Evolutionary conservation across 2,113 vertebrate genomes (phyloP).

Genomic region (Nesogale talazaci): DNA sequence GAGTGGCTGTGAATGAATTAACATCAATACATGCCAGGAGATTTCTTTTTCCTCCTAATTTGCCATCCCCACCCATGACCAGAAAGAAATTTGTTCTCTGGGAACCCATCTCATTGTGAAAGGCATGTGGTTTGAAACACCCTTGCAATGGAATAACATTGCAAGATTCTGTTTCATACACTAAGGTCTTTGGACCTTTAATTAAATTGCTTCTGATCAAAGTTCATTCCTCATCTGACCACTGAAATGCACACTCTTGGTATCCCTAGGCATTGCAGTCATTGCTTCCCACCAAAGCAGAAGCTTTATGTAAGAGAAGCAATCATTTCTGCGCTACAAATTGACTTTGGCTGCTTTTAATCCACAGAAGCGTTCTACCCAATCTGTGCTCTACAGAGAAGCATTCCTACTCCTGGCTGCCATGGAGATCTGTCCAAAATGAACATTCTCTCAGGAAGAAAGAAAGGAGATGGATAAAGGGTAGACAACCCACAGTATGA

Average conservation of each 20-base stretch:
- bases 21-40: slow-evolving; percentile 45
- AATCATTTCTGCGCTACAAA: slow-evolving; percentile 30
- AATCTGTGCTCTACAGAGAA: background rate
- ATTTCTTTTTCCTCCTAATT: background rate
- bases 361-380: background rate
- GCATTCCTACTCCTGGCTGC: background rate
- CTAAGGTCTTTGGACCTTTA: slow-evolving; percentile 32
- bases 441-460: background rate
- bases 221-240: slow-evolving; percentile 19
- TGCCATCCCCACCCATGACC: slow-evolving; percentile 1
- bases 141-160: background rate
- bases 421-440: background rate
- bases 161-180: slow-evolving; percentile 27
- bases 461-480: background rate
- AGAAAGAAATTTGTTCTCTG: slow-evolving; percentile 49
- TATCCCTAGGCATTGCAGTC: slow-evolving; percentile 43
- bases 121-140: slow-evolving; percentile 31
- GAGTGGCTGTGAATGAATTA: slow-evolving; percentile 10
- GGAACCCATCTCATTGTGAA: slow-evolving; percentile 46
- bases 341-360: slow-evolving; percentile 42
- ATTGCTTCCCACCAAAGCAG: slow-evolving; percentile 33
- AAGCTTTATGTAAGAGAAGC: background rate
- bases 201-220: slow-evolving; percentile 57
- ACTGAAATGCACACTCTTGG: slow-evolving; percentile 6
- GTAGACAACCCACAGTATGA: background rate